Evolutionary conservation across 2,797 vertebrate genomes (phyloP).

Genomic region (Bovichtus variegatus): DNA sequence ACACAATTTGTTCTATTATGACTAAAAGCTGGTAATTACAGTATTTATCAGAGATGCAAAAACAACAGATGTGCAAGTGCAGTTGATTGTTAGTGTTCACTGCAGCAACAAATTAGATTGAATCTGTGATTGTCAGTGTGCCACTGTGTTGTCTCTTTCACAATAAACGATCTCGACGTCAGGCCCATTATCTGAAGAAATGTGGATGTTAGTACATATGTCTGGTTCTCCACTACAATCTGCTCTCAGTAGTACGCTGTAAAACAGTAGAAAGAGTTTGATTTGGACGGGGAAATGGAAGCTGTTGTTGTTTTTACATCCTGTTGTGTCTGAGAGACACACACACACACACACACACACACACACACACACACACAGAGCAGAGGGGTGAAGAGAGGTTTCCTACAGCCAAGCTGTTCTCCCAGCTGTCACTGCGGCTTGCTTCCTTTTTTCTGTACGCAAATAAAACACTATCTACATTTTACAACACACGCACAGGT

Average conservation of each 20-base stretch:
- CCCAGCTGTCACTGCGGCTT: conserved; percentile 63
- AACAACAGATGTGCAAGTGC: conserved; percentile 30
- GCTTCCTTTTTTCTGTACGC: conserved; percentile 34
- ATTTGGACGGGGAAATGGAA: conserved; percentile 6
- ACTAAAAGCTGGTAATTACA: conserved; percentile 22
- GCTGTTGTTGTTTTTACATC: conserved; percentile 55
- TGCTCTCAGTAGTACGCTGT: not conserved
- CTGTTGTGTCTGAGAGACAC: conserved; percentile 48
- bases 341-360: too few relatives aligned
- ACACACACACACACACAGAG: conserved; percentile 36
- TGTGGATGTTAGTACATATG: conserved; percentile 2
- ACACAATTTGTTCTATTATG: not conserved
- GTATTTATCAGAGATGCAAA: conserved; percentile 5
- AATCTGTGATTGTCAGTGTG: conserved; percentile 9
- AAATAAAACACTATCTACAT: conserved; percentile 2
- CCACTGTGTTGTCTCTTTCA: not conserved
- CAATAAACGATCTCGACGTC: not conserved
- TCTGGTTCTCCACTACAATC: conserved; percentile 14
- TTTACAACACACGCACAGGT: conserved; percentile 6
- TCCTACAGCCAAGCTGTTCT: conserved; percentile 66
- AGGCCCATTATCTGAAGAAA: conserved; percentile 2
- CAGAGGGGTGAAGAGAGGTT: conserved; percentile 46
- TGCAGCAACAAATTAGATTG: conserved; percentile 30
- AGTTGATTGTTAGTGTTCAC: conserved; percentile 19
- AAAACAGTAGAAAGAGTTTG: conserved; percentile 6